Evolutionary conservation across 2,797 vertebrate species (phyloP).

Genomic region (Anas bahamensis): DNA sequence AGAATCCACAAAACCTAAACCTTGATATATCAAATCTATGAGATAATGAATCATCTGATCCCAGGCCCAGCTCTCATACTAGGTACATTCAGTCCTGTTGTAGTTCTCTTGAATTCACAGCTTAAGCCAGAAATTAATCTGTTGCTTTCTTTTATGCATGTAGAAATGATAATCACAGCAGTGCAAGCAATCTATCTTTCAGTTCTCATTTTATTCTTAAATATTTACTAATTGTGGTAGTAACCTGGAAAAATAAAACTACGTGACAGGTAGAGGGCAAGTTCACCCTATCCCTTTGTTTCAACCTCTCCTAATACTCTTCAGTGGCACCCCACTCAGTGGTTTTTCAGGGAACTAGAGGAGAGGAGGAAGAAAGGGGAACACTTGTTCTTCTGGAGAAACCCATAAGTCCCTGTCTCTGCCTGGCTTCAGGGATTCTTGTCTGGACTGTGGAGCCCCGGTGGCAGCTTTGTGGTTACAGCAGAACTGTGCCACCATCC

Average conservation of each 20-base stretch:
- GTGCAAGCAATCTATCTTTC: not conserved
- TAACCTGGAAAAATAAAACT: not conserved
- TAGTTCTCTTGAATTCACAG: not conserved
- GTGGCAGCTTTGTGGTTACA: not conserved
- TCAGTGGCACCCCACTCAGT: not conserved
- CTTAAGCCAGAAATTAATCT: not conserved
- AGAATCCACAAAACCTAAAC: not conserved
- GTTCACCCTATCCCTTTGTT: not conserved
- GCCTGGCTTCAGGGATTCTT: not conserved
- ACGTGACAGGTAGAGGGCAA: not conserved
- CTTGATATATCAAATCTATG: not conserved
- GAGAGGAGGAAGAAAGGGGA: not conserved
- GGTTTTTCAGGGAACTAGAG: not conserved
- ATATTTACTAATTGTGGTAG: not conserved
- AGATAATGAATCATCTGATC: not conserved
- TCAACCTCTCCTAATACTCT: not conserved
- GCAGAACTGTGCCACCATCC: not conserved
- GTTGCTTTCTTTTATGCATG: not conserved
- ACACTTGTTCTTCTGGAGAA: not conserved
- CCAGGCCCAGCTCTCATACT: too few relatives aligned
- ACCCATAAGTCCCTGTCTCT: not conserved
- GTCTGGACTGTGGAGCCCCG: not conserved
- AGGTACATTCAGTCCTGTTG: not conserved
- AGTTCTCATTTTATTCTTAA: not conserved
- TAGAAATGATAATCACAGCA: not conserved